A percentile compares a stretch with the other conserved stretches of the same genome.
Conservation (phyloP, 2,113 vertebrate species). For the Anas platyrhynchos region DNA sequence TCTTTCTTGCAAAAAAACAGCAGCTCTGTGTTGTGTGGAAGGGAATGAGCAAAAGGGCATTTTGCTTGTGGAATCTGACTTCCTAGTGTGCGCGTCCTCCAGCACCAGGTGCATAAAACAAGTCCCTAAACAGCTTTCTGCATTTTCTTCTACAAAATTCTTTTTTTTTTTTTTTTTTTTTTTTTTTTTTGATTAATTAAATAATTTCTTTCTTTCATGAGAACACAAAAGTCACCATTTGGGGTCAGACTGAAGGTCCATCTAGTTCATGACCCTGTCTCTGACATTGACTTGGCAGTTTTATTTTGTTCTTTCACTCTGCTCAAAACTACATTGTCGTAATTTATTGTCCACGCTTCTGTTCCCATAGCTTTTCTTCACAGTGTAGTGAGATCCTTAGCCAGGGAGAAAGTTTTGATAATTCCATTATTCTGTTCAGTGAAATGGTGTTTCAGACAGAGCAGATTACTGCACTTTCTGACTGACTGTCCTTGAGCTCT, state of each 20-base stretch:
- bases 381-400: background rate
- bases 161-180: background rate
- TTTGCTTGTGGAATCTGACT: background rate
- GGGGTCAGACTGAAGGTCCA: background rate
- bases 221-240: background rate
- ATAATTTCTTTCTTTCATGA: background rate
- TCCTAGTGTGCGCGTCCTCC: background rate
- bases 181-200: background rate
- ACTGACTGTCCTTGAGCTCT: background rate
- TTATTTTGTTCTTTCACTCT: background rate
- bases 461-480: background rate
- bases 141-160: background rate
- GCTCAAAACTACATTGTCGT: background rate
- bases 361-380: background rate
- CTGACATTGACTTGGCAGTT: background rate
- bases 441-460: background rate
- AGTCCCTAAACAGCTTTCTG: background rate
- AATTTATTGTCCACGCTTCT: background rate
- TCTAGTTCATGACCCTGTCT: background rate
- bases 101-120: background rate
- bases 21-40: background rate
- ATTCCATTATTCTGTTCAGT: background rate
- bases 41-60: background rate
- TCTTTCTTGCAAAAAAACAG: background rate
- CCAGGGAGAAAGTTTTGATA: background rate